Evolutionary conservation across 2,888 invertebrate genomes (phyloP).

Genomic region (Stegophylla sp.): DNA sequence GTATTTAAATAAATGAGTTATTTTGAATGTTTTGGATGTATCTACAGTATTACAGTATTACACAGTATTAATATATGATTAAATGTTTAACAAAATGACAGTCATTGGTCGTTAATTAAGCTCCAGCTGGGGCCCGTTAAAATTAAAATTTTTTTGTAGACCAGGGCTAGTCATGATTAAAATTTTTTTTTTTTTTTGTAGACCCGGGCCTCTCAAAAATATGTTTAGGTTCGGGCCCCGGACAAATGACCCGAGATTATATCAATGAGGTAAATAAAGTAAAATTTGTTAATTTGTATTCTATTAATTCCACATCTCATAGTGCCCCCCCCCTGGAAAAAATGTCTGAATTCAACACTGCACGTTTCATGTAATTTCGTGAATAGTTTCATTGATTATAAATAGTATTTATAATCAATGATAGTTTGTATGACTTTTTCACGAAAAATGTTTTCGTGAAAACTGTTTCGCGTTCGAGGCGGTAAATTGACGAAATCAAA

Average conservation of each 20-base stretch:
- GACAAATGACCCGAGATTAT: neutral
- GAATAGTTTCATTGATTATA: too few species aligned
- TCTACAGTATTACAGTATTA: neutral
- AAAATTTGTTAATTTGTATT: neutral
- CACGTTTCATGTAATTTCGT: too few species aligned
- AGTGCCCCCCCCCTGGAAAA: slow-evolving; percentile 4
- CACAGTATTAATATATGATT: neutral
- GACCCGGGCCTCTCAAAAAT: neutral
- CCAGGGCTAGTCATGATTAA: neutral
- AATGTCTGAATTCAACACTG: neutral
- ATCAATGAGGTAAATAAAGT: too few species aligned
- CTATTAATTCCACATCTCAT: neutral
- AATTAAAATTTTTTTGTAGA: neutral
- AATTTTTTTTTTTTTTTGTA: neutral
- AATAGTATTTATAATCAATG: too few species aligned
- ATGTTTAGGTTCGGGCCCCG: neutral
- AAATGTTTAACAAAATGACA: neutral
- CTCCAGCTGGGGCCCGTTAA: neutral
- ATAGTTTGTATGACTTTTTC: too few species aligned
- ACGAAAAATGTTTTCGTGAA: too few species aligned
- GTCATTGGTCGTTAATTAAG: neutral
- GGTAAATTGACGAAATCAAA: too few species aligned
- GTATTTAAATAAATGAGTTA: slow-evolving; percentile 17
- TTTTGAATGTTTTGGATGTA: slow-evolving; percentile 13
- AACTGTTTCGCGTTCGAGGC: too few species aligned